Conservation (phyloP, 2,113 vertebrate species). For the Spilogale gracilis region DNA sequence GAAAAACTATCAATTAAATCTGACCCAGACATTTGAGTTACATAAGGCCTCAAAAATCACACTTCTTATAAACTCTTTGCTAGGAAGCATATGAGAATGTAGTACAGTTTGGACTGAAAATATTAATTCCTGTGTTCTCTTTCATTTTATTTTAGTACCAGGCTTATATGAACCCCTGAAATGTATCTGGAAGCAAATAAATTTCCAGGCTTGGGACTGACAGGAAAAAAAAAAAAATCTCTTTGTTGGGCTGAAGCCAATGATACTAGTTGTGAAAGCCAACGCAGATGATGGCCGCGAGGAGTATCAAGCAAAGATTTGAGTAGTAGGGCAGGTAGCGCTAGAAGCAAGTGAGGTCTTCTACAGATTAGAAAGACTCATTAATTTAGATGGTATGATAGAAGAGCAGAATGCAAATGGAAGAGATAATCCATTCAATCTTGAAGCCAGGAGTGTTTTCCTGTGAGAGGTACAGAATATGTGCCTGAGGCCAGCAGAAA, state of each 20-base stretch:
- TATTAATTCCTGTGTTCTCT: neutral
- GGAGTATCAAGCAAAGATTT: neutral
- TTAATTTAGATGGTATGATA: neutral
- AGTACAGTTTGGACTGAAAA: neutral
- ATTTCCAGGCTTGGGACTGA: neutral
- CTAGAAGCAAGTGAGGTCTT: neutral
- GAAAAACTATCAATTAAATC: conserved; percentile 25
- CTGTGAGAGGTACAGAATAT: neutral
- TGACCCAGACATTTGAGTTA: neutral
- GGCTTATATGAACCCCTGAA: neutral
- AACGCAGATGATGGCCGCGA: neutral
- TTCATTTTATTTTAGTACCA: conserved; percentile 8
- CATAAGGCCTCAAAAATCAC: neutral
- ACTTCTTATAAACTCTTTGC: neutral
- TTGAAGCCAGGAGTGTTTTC: neutral
- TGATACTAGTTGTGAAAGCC: neutral
- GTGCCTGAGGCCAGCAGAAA: neutral
- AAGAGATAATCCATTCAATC: neutral
- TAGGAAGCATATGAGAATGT: neutral
- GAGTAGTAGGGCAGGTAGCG: neutral
- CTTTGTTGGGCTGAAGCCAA: neutral
- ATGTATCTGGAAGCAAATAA: neutral
- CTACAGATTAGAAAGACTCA: neutral
- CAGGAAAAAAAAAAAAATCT: neutral
- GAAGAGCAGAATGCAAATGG: neutral